Conservation (phyloP, 2,113 vertebrate species). For the Lepus timidus region DNA sequence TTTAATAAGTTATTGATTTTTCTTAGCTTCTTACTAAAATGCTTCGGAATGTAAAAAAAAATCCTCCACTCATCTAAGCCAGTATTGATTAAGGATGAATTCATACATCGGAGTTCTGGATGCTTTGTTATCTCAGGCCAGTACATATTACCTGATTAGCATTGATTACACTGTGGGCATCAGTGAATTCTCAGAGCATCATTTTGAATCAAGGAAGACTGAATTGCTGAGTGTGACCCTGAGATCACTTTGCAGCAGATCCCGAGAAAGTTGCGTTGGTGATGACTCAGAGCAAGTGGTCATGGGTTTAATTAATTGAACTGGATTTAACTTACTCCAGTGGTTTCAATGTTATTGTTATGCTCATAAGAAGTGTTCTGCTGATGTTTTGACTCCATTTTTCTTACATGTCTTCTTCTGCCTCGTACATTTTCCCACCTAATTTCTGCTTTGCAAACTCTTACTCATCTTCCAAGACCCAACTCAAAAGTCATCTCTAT, state of each 20-base stretch:
- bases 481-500: conserved; percentile 1
- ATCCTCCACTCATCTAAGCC: conserved; percentile 65
- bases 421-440: neutral
- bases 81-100: conserved; percentile 71
- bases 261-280: neutral
- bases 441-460: conserved; percentile 21
- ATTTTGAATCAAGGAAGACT: conserved; percentile 75
- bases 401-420: neutral
- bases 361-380: neutral
- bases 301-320: neutral
- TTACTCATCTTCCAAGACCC: neutral
- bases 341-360: neutral
- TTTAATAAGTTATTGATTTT: conserved; percentile 78
- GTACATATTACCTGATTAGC: conserved; percentile 67
- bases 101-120: conserved; percentile 60
- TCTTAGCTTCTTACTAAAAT: conserved; percentile 75
- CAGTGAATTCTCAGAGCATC: conserved; percentile 72
- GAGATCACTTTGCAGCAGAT: conserved; percentile 59
- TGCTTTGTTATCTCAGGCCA: conserved; percentile 67
- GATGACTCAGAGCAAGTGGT: neutral
- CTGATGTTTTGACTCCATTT: neutral
- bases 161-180: conserved; percentile 75
- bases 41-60: conserved; percentile 67
- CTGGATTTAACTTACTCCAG: neutral
- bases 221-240: conserved; percentile 70